Percentiles rank a stretch among this genome's conserved stretches.
Evolutionary conservation across 2,888 invertebrate species (phyloP).

Genomic region (Smittia sp.): DNA sequence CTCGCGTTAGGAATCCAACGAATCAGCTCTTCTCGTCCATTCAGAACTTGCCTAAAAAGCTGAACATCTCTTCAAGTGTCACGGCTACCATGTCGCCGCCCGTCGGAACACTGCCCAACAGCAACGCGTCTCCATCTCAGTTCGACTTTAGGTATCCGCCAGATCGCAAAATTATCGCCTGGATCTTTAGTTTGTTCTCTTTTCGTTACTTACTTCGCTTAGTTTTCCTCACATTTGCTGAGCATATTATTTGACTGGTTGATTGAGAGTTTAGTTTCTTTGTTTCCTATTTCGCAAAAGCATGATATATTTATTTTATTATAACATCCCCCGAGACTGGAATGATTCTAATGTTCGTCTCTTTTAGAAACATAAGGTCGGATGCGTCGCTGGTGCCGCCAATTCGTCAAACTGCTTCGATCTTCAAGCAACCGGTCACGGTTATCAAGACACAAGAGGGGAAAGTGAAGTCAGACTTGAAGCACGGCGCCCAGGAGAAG

Average conservation of each 20-base stretch:
- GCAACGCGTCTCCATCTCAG: constrained; percentile 26
- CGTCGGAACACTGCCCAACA: background rate
- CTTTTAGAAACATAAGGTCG: constrained; percentile 59
- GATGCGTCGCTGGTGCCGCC: constrained; percentile 92
- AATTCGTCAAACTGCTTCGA: constrained; percentile 95
- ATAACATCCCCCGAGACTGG: background rate
- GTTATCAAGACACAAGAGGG: constrained; percentile 90
- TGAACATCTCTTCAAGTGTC: constrained; percentile 27
- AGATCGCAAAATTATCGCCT: constrained; percentile 1
- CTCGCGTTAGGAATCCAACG: constrained; percentile 28
- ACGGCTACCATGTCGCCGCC: constrained; percentile 14
- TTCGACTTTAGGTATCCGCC: constrained; percentile 37
- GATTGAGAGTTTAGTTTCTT: background rate
- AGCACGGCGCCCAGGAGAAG: constrained; percentile 89
- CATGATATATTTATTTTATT: background rate
- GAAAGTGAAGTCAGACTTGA: constrained; percentile 84
- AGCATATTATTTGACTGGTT: background rate
- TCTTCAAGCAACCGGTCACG: constrained; percentile 98
- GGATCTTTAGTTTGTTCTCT: background rate
- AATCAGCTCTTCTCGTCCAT: constrained; percentile 11
- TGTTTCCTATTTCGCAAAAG: constrained; percentile 2
- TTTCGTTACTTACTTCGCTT: constrained; percentile 8
- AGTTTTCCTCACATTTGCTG: background rate
- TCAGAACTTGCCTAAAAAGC: constrained; percentile 33
- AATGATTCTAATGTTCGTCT: background rate